Evolutionary conservation across 2,113 vertebrate genomes (phyloP).

Genomic region (Aplodontia rufa): DNA sequence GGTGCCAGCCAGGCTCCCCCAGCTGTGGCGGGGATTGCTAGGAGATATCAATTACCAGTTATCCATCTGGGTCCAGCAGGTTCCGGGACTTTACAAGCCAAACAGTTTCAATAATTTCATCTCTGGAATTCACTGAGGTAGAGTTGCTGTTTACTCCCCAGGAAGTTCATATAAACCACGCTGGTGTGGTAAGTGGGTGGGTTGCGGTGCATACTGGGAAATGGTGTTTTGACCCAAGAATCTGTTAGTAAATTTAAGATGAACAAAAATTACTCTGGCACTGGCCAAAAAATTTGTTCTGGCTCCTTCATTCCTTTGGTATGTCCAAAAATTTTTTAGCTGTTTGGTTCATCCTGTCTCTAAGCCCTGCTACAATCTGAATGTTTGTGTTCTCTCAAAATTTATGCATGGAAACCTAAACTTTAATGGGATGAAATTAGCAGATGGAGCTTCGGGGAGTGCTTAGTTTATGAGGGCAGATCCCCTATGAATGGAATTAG

Average conservation of each 20-base stretch:
- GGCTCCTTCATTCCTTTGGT: background rate
- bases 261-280: background rate
- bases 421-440: background rate
- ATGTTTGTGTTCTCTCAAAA: background rate
- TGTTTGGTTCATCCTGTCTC: background rate
- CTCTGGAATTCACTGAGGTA: conserved; percentile 26
- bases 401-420: background rate
- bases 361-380: background rate
- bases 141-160: conserved; percentile 58
- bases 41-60: conserved; percentile 62
- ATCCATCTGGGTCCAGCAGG: conserved; percentile 30
- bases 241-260: conserved; percentile 58
- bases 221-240: conserved; percentile 46
- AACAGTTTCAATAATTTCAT: conserved; percentile 60
- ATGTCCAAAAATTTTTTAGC: background rate
- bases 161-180: conserved; percentile 43
- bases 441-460: background rate
- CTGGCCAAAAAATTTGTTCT: background rate
- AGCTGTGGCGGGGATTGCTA: conserved; percentile 47
- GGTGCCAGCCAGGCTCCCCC: conserved; percentile 12
- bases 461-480: background rate
- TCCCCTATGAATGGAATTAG: background rate
- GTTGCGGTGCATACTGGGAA: conserved; percentile 25
- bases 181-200: conserved; percentile 59
- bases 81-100: conserved; percentile 45